Percentiles rank a stretch among this genome's conserved stretches.
Conservation (phyloP, 2,113 vertebrate genomes). For the Cromileptes altivelis region DNA sequence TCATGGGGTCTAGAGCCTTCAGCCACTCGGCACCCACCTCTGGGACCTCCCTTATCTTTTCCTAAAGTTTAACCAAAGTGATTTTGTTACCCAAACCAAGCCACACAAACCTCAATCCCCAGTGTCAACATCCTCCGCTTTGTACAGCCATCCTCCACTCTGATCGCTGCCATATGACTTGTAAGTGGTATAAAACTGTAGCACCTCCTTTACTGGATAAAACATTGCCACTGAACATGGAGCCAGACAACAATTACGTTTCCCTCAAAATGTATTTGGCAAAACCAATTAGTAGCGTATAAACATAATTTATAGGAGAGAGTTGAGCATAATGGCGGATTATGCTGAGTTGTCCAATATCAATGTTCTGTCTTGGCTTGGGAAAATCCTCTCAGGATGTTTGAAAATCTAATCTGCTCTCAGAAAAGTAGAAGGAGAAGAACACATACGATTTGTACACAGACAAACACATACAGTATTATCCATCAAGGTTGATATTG, state of each 20-base stretch:
- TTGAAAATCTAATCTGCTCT: not conserved
- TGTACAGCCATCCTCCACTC: not conserved
- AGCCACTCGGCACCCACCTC: too few relatives aligned
- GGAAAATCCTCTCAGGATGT: not conserved
- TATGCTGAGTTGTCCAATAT: not conserved
- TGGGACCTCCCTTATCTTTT: not conserved
- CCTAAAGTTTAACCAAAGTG: not conserved
- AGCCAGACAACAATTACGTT: not conserved
- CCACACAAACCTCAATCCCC: not conserved
- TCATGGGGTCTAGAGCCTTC: too few relatives aligned
- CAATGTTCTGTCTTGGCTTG: not conserved
- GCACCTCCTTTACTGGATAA: not conserved
- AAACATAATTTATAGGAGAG: not conserved
- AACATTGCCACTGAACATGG: not conserved
- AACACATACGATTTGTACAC: not conserved
- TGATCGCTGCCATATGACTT: not conserved
- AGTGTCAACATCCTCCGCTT: not conserved
- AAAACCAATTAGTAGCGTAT: not conserved
- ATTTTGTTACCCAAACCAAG: not conserved
- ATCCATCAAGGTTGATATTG: constrained; percentile 12
- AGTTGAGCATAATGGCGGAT: not conserved
- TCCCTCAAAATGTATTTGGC: not conserved
- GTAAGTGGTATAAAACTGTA: not conserved
- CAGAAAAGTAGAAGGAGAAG: not conserved
- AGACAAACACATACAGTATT: not conserved